Percentiles rank a stretch among this genome's conserved stretches.
phyloP scores from a whole-genome alignment of 2,113 vertebrate species.

The Sinosuthora webbiana region DNA sequence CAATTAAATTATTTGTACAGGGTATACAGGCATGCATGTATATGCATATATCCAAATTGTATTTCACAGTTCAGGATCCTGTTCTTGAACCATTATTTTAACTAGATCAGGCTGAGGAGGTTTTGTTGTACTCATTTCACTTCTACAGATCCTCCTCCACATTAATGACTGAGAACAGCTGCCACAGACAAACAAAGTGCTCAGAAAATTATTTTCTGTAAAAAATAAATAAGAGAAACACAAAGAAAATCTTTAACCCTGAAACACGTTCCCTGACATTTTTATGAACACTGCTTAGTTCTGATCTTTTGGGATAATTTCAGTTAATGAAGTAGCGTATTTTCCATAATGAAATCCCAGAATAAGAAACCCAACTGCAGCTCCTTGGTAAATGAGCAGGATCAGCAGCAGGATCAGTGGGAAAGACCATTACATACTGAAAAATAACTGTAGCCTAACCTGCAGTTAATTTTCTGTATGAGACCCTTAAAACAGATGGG shows the following conservation, averaged over 20 bases:
- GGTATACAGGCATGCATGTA: background rate
- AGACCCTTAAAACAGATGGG: background rate
- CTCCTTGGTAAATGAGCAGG: background rate
- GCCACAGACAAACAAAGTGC: background rate
- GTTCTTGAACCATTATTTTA: background rate
- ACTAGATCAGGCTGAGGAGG: background rate
- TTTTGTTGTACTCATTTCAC: background rate
- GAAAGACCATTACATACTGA: background rate
- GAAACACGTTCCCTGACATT: background rate
- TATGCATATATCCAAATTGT: background rate
- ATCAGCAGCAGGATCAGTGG: background rate
- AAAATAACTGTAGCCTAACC: background rate
- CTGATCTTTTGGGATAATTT: background rate
- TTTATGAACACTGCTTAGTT: background rate
- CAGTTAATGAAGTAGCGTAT: background rate
- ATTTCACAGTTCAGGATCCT: background rate
- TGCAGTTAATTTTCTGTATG: background rate
- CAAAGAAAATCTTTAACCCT: background rate
- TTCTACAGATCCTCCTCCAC: conserved; percentile 21
- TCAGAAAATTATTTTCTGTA: background rate
- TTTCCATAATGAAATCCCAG: background rate
- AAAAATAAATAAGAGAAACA: background rate
- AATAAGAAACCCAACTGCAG: background rate
- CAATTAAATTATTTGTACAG: background rate
- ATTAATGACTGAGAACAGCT: conserved; percentile 17